A percentile compares a stretch with the other conserved stretches of the same genome.
Conservation (phyloP, 2,888 invertebrate genomes). For the Ornithoptera priamus region DNA sequence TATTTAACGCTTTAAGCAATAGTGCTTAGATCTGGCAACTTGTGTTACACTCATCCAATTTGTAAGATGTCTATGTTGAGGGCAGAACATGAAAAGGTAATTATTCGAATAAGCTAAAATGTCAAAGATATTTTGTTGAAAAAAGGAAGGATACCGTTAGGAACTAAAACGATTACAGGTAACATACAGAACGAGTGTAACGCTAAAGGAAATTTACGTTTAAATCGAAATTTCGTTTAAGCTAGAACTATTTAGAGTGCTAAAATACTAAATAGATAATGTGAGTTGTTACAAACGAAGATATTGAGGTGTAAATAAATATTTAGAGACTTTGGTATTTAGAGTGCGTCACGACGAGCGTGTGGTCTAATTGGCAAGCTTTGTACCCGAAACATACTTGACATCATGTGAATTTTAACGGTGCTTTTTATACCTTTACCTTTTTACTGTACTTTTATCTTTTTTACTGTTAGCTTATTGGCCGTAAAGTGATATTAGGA, state of each 20-base stretch:
- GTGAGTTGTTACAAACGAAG: not conserved
- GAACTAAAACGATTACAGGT: too few relatives aligned
- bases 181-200: not conserved
- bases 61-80: too few relatives aligned
- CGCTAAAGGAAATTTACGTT: not conserved
- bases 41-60: too few relatives aligned
- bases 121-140: too few relatives aligned
- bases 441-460: constrained; percentile 4
- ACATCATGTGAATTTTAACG: constrained; percentile 4
- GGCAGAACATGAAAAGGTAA: too few relatives aligned
- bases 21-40: too few relatives aligned
- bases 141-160: too few relatives aligned
- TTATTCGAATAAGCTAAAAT: too few relatives aligned
- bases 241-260: not conserved
- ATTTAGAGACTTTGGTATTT: not conserved
- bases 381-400: constrained; percentile 1
- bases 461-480: constrained; percentile 3
- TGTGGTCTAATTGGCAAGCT: constrained; percentile 5
- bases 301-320: not conserved
- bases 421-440: constrained; percentile 4
- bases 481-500: not conserved
- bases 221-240: not conserved
- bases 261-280: not conserved
- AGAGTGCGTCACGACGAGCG: not conserved
- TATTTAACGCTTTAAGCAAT: too few relatives aligned